Percentiles rank a stretch among this genome's conserved stretches.
phyloP scores from a whole-genome alignment of 1,140 invertebrate species.

The Oryzaephilus surinamensis region DNA sequence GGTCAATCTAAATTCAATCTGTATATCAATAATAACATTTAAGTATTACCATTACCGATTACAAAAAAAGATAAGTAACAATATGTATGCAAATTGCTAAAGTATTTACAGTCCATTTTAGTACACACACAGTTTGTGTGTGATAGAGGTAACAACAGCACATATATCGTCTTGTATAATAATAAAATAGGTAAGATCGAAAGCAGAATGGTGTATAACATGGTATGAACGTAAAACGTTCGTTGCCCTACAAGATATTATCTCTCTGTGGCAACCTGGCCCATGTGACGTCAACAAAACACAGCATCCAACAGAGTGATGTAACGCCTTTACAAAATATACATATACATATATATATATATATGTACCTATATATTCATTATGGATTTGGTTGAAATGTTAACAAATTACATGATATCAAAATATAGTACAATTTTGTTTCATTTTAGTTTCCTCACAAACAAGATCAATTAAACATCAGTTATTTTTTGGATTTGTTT shows the following conservation, averaged over 20 bases:
- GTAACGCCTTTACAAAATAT: too few species aligned
- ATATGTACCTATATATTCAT: too few species aligned
- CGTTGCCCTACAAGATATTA: constrained; percentile 16
- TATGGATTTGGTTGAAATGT: too few species aligned
- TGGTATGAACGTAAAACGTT: constrained; percentile 11
- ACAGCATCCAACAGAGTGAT: too few species aligned
- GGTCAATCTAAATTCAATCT: constrained; percentile 30
- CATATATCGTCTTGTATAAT: constrained; percentile 12
- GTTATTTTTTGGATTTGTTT: too few species aligned
- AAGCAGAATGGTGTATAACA: constrained; percentile 8
- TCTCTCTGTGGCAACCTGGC: constrained; percentile 3
- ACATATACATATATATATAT: too few species aligned
- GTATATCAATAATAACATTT: constrained; percentile 20
- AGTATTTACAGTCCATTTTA: constrained; percentile 28
- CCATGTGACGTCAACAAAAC: constrained; percentile 3
- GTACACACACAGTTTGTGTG: constrained; percentile 17
- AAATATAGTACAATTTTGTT: too few species aligned
- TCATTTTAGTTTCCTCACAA: too few species aligned
- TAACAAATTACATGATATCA: too few species aligned
- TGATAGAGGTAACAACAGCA: constrained; percentile 21
- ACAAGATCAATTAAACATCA: too few species aligned
- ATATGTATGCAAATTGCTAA: constrained; percentile 29
- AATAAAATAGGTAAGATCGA: constrained; percentile 9
- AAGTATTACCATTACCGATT: constrained; percentile 24
- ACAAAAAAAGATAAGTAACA: constrained; percentile 30